Conservation (phyloP, 2,888 invertebrate genomes). For the Lamellibrachia satsuma region DNA sequence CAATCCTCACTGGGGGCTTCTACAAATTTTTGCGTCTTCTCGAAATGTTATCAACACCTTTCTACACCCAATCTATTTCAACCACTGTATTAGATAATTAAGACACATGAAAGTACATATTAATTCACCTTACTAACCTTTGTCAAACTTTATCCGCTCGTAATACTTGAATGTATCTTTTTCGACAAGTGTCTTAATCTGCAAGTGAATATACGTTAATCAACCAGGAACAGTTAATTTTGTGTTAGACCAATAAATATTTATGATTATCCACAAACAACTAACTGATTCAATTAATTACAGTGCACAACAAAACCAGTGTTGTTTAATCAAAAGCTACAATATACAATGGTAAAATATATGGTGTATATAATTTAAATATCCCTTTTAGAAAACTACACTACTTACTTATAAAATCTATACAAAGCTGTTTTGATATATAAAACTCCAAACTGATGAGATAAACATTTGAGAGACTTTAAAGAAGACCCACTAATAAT, state of each 20-base stretch:
- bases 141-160: constrained; percentile 52
- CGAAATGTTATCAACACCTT: background rate
- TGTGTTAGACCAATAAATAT: background rate
- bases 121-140: constrained; percentile 32
- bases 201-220: constrained; percentile 21
- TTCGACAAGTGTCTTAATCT: constrained; percentile 58
- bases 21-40: background rate
- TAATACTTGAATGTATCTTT: constrained; percentile 53
- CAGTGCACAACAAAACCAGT: too few relatives aligned
- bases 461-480: too few relatives aligned
- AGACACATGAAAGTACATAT: background rate
- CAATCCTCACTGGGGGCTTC: background rate
- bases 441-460: too few relatives aligned
- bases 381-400: too few relatives aligned
- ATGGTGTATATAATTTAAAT: too few relatives aligned
- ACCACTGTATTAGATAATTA: background rate
- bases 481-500: too few relatives aligned
- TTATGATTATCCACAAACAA: too few relatives aligned
- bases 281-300: too few relatives aligned
- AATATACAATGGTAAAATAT: too few relatives aligned
- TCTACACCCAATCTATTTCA: background rate
- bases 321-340: too few relatives aligned
- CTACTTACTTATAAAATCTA: too few relatives aligned
- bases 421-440: too few relatives aligned
- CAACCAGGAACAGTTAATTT: background rate